Percentiles rank a stretch among this genome's conserved stretches.
Evolutionary conservation across 1,140 invertebrate species (phyloP).

Genomic region (Thereuonema tuberculata): DNA sequence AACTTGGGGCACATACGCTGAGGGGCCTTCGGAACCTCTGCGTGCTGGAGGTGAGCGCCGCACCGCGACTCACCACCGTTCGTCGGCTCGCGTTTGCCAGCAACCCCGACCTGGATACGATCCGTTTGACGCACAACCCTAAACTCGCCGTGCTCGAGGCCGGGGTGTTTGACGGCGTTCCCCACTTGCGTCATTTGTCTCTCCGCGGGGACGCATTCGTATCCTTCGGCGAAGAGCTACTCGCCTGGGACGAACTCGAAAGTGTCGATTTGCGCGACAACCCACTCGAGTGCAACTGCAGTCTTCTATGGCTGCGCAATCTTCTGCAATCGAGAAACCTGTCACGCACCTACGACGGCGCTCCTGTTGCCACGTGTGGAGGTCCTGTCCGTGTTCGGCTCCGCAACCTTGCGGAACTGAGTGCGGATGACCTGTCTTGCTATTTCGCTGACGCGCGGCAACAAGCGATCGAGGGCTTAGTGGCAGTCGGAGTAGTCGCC

Average conservation of each 20-base stretch:
- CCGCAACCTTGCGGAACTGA: constrained; percentile 47
- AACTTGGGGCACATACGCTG: constrained; percentile 52
- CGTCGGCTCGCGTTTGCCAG: constrained; percentile 58
- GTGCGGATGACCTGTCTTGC: constrained; percentile 61
- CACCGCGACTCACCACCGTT: constrained; percentile 48
- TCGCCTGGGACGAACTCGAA: constrained; percentile 60
- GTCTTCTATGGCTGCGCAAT: constrained; percentile 60
- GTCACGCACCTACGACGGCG: too few species aligned
- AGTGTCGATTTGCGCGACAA: constrained; percentile 65
- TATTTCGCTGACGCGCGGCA: constrained; percentile 55
- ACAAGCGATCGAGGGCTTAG: constrained; percentile 57
- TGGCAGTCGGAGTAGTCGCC: constrained; percentile 49
- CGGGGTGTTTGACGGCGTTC: constrained; percentile 55
- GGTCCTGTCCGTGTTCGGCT: constrained; percentile 53
- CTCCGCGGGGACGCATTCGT: constrained; percentile 60
- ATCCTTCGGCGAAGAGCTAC: constrained; percentile 53
- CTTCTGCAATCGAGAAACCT: constrained; percentile 26
- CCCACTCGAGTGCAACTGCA: constrained; percentile 64
- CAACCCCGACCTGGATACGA: constrained; percentile 62
- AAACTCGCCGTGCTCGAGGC: constrained; percentile 52
- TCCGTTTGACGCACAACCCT: constrained; percentile 61
- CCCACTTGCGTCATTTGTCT: constrained; percentile 55
- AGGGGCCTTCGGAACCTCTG: constrained; percentile 57
- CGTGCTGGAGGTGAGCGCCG: constrained; percentile 57
- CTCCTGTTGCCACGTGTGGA: constrained; percentile 41